phyloP scores from a whole-genome alignment of 2,113 vertebrate species.

The Albula glossodonta region DNA sequence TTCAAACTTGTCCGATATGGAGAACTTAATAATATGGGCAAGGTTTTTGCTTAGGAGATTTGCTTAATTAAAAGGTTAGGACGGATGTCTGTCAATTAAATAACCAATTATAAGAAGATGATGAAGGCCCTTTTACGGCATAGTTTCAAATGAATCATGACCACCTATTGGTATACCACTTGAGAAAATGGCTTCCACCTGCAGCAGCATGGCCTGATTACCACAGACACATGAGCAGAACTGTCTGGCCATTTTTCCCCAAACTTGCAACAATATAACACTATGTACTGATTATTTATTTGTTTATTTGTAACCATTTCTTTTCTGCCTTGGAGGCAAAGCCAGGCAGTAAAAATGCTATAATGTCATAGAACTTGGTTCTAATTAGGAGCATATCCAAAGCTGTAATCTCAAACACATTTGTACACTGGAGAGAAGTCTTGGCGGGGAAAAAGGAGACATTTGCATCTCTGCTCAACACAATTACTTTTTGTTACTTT shows the following conservation, averaged over 20 bases:
- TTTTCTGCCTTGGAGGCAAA: background rate
- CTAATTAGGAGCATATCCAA: background rate
- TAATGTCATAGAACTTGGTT: conserved; percentile 1
- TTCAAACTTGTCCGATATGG: background rate
- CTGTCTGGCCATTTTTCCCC: background rate
- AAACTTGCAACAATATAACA: background rate
- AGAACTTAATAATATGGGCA: background rate
- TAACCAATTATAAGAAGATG: background rate
- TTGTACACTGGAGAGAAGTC: background rate
- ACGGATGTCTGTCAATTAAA: background rate
- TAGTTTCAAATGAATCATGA: background rate
- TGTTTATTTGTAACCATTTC: too few species aligned
- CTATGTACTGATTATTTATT: background rate
- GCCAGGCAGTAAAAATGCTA: background rate
- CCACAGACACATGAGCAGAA: background rate
- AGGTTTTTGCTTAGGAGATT: too few species aligned
- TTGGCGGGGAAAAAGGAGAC: background rate
- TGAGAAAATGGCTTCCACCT: background rate
- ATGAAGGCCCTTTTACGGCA: background rate
- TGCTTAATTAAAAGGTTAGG: too few species aligned
- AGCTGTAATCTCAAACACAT: conserved; percentile 21
- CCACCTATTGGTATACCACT: background rate
- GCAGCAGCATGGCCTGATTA: background rate
- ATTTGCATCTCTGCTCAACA: conserved; percentile 5
- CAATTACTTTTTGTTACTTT: conserved; percentile 11